Evolutionary conservation across 2,113 vertebrate genomes (phyloP), one percentile per base, ranked within the genome.

Genomic region (Gallinago undulata): DNA sequence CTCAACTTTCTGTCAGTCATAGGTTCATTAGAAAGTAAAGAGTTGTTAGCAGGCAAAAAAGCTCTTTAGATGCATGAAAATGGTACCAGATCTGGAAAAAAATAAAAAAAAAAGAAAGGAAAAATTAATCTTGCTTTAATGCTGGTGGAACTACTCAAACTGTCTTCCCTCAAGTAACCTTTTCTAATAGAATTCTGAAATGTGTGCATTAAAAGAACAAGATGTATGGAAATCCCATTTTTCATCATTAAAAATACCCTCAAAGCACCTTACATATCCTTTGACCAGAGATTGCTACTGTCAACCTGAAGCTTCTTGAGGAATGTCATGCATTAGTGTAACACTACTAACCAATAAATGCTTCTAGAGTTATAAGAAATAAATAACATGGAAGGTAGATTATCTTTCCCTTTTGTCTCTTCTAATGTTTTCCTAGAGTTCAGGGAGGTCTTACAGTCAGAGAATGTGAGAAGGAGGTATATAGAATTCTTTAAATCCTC

Each of bases 1-100:
- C 94, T 97, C 91, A 93, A 95, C 94, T 94, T 97, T 74, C 91
- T 92, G 91, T 92, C 94, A 92, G 78, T 93, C 94, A 92, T 25
- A 96, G 86, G 88, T 95, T 95, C 74, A 69, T 95, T 92, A 92
- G 91, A 95, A 96, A 96, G 95, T 90, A 96, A 87, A 95, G 74
- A 91, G 86, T 55, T 80, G 89, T 84, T 91, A 85, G 66, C 63
- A 67, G 69, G 87, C 74, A 94, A 89, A 94, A 96, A 96, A 92
- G 50, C 69, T 87, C 89, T 96, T 92, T 85, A 83, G 81, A 48
- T 50, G 62, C 69, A 33, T 48, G 76, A 85, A 94, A 96, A 87
- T 70, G 37, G 84, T 55, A 92, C 77, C 70, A 31, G 63, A 69
- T 95, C 63, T 50, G 55, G 35, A 37, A 37, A 37, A 48, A 90